Conservation (phyloP, 2,113 vertebrate genomes). For the Struthidea cinerea region DNA sequence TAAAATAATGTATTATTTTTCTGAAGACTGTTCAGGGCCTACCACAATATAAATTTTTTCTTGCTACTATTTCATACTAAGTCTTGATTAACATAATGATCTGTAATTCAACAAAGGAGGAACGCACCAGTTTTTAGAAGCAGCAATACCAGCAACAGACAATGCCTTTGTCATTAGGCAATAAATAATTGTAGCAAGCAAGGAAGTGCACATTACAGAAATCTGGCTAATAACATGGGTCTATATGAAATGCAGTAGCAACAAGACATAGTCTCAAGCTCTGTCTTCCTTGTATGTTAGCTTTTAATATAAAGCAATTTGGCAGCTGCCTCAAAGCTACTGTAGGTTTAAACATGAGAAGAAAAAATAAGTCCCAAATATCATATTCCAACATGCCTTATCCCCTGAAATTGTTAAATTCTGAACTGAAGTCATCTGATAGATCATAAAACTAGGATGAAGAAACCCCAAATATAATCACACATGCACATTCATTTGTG, state of each 20-base stretch:
- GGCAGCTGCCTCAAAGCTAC: background rate
- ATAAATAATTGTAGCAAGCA: background rate
- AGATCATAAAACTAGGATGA: background rate
- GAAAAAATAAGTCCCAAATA: background rate
- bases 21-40: background rate
- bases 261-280: background rate
- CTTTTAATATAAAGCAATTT: background rate
- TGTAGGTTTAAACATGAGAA: background rate
- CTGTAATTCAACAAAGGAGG: background rate
- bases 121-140: background rate
- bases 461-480: background rate
- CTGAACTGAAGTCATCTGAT: background rate
- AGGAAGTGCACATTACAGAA: background rate
- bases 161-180: background rate
- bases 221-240: background rate
- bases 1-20: background rate
- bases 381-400: background rate
- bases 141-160: background rate
- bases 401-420: background rate
- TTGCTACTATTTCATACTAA: background rate
- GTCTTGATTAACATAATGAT: background rate
- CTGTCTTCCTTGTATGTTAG: background rate
- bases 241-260: background rate
- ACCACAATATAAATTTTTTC: background rate
- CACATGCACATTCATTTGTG: background rate